Conservation (phyloP, 2,797 vertebrate genomes). For the Cottoperca gobio region DNA sequence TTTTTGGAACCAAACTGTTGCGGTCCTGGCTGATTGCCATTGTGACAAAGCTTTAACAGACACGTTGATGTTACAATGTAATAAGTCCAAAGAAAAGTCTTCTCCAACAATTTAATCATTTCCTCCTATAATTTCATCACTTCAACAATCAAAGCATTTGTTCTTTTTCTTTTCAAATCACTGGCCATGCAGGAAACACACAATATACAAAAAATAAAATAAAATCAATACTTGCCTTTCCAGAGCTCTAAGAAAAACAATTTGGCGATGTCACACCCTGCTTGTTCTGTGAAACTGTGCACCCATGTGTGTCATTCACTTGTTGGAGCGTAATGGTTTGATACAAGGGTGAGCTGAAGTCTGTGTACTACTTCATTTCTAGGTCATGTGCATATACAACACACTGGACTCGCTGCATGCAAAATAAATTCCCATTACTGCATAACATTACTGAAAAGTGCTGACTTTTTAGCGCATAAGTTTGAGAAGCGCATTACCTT, state of each 20-base stretch:
- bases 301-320: constrained; percentile 44
- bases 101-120: constrained; percentile 14
- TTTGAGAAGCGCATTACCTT: neutral
- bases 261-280: constrained; percentile 36
- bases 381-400: constrained; percentile 3
- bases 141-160: constrained; percentile 8
- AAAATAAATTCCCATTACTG: neutral
- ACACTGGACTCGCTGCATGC: neutral
- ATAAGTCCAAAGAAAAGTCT: neutral
- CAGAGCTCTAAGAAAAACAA: constrained; percentile 48
- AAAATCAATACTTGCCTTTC: constrained; percentile 54
- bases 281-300: constrained; percentile 53
- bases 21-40: neutral
- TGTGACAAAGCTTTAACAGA: constrained; percentile 3
- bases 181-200: constrained; percentile 15
- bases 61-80: neutral
- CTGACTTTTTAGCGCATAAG: neutral
- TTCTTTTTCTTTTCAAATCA: neutral
- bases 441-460: neutral
- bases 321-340: constrained; percentile 45
- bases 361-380: constrained; percentile 27
- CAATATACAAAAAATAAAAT: neutral
- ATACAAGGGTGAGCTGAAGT: constrained; percentile 47
- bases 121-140: constrained; percentile 10
- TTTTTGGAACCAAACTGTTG: neutral